A percentile compares a stretch with the other conserved stretches of the same genome.
Evolutionary conservation across 2,888 invertebrate species (phyloP).

Genomic region (Panzeria rudis): DNA sequence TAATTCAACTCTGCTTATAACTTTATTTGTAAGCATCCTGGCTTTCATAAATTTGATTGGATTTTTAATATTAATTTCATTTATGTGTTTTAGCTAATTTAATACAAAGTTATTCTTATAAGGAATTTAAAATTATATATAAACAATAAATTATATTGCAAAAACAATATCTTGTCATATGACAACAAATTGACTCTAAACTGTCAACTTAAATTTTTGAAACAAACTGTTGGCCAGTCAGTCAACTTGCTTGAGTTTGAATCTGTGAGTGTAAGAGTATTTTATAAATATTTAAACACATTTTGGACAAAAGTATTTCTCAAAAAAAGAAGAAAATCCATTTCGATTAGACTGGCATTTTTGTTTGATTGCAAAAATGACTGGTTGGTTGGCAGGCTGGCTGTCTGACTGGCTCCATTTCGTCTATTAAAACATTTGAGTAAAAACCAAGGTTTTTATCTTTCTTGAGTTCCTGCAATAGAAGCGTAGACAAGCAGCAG

Average conservation of each 20-base stretch:
- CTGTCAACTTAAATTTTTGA: constrained; percentile 39
- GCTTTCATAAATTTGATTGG: background rate
- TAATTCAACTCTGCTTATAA: no score
- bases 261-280: background rate
- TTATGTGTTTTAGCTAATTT: background rate
- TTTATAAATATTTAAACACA: constrained; percentile 24
- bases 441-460: constrained; percentile 33
- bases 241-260: background rate
- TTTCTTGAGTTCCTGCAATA: constrained; percentile 8
- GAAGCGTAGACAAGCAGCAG: constrained; percentile 25
- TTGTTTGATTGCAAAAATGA: constrained; percentile 10
- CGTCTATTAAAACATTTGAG: constrained; percentile 54
- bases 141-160: background rate
- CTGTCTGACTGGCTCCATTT: constrained; percentile 61
- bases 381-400: constrained; percentile 19
- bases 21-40: no score
- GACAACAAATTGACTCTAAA: constrained; percentile 51
- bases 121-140: background rate
- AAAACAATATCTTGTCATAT: constrained; percentile 3
- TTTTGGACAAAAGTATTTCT: constrained; percentile 22
- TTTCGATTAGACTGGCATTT: constrained; percentile 20
- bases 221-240: constrained; percentile 5
- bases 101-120: background rate
- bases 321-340: background rate
- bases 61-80: background rate